Evolutionary conservation across 2,888 invertebrate genomes (phyloP).

Genomic region (Synanthedon myopaeformis): DNA sequence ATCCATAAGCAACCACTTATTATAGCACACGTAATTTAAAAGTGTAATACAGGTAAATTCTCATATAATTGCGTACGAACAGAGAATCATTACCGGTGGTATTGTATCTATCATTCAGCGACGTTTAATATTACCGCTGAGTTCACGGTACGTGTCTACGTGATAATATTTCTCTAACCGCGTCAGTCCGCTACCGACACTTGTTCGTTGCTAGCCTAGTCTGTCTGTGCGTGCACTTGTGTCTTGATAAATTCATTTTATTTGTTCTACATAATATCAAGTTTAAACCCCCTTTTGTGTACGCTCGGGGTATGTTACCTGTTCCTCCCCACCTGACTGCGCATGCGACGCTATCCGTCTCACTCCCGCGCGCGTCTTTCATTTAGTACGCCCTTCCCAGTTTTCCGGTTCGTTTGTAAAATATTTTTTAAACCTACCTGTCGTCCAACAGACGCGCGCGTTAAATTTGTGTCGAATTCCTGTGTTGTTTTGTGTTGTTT

Average conservation of each 20-base stretch:
- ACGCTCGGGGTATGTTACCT: slow-evolving; percentile 7
- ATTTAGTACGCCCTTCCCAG: slow-evolving; percentile 27
- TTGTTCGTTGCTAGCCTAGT: slow-evolving; percentile 11
- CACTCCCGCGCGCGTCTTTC: slow-evolving; percentile 24
- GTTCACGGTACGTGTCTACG: slow-evolving; percentile 16
- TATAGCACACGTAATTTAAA: too few relatives aligned
- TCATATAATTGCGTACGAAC: background rate
- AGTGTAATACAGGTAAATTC: too few relatives aligned
- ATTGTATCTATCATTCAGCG: background rate
- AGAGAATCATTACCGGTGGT: background rate
- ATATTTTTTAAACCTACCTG: slow-evolving; percentile 35
- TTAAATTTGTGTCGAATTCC: slow-evolving; percentile 9
- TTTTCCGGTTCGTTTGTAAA: slow-evolving; percentile 18
- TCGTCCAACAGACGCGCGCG: slow-evolving; percentile 24
- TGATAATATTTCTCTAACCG: slow-evolving; percentile 13
- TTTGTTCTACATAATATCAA: slow-evolving; percentile 1
- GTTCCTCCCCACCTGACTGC: slow-evolving; percentile 14
- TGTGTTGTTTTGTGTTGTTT: slow-evolving; percentile 16
- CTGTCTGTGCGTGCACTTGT: slow-evolving; percentile 22
- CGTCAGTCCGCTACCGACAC: slow-evolving; percentile 26
- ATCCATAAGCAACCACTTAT: too few relatives aligned
- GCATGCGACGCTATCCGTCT: slow-evolving; percentile 19
- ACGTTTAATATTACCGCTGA: background rate
- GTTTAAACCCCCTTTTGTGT: slow-evolving; percentile 10
- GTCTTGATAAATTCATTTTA: slow-evolving; percentile 5